These are phyloP conservation scores for Aphelocoma californica DNA, from an alignment of 2,797 vertebrate genomes.

Conservation along the genomic window DNA sequence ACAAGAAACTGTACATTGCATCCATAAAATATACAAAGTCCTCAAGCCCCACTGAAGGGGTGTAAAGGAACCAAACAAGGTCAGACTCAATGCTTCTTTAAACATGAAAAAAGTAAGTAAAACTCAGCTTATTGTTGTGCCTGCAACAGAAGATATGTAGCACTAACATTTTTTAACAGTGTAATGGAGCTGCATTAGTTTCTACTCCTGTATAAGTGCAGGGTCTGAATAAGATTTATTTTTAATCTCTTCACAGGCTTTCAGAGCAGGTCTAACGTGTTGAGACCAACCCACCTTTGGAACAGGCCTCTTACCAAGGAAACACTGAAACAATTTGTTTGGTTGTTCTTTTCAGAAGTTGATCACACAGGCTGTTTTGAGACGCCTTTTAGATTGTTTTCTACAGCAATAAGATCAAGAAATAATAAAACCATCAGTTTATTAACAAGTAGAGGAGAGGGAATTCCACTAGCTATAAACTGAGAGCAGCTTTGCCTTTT, in stretches of 20 bases:
- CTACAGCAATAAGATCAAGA: constrained; percentile 49
- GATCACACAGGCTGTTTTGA: constrained; percentile 32
- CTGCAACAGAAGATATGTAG: background rate
- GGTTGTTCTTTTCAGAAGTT: constrained; percentile 10
- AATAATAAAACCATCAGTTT: constrained; percentile 56
- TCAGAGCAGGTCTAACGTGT: constrained; percentile 25
- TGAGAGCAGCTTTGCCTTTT: constrained; percentile 21
- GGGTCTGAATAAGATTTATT: background rate
- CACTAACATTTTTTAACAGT: background rate
- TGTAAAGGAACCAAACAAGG: background rate
- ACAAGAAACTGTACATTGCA: background rate
- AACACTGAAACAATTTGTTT: constrained; percentile 50
- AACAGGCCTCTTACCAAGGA: constrained; percentile 25
- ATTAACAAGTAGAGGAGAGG: constrained; percentile 30
- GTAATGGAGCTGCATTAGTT: background rate
- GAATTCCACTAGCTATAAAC: constrained; percentile 14
- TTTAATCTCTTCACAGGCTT: background rate
- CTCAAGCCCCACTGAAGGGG: background rate
- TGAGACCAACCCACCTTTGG: constrained; percentile 17
- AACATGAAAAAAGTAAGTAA: background rate
- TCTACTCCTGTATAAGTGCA: background rate
- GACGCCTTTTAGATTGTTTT: constrained; percentile 50
- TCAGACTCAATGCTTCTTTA: background rate
- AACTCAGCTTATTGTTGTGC: background rate
- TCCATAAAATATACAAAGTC: background rate